Conservation (phyloP, 2,888 invertebrate species). For the Ochropacha duplaris region DNA sequence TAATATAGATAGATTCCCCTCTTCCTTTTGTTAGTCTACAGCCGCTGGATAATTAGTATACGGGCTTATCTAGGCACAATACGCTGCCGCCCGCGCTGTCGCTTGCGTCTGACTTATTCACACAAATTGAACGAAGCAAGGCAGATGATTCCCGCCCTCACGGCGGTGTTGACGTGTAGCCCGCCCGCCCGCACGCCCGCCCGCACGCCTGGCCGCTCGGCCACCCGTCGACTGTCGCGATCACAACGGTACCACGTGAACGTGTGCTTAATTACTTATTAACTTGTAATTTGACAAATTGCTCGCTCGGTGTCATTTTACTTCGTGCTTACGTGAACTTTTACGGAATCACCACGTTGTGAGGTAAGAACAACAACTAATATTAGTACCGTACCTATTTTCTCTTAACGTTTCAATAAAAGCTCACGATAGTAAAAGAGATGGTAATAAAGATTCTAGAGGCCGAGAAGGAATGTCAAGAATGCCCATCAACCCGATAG, state of each 20-base stretch:
- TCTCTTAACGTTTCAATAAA: slow-evolving; percentile 45
- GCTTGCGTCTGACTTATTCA: background rate
- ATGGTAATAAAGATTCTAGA: slow-evolving; percentile 49
- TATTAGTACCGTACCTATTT: slow-evolving; percentile 25
- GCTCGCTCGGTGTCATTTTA: slow-evolving; percentile 33
- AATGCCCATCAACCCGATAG: slow-evolving; percentile 32
- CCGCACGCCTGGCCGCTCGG: slow-evolving; percentile 23
- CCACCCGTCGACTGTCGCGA: slow-evolving; percentile 18
- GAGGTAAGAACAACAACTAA: slow-evolving; percentile 38
- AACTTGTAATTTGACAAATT: slow-evolving; percentile 35
- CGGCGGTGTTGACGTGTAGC: slow-evolving; percentile 43
- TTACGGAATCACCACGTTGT: slow-evolving; percentile 21
- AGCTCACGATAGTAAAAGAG: slow-evolving; percentile 42
- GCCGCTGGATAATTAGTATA: too few relatives aligned
- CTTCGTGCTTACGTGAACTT: slow-evolving; percentile 32
- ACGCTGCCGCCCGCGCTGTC: background rate
- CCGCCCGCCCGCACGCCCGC: slow-evolving; percentile 20
- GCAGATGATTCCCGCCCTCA: slow-evolving; percentile 52
- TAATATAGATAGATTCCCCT: too few relatives aligned
- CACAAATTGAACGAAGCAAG: slow-evolving; percentile 11
- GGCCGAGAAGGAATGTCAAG: slow-evolving; percentile 33
- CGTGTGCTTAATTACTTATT: slow-evolving; percentile 39
- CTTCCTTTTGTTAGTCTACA: too few relatives aligned
- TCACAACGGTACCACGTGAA: slow-evolving; percentile 23
- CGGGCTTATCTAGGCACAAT: background rate